Evolutionary conservation across 1,140 invertebrate species (phyloP).

Genomic region (Meloidogyne exigua): DNA sequence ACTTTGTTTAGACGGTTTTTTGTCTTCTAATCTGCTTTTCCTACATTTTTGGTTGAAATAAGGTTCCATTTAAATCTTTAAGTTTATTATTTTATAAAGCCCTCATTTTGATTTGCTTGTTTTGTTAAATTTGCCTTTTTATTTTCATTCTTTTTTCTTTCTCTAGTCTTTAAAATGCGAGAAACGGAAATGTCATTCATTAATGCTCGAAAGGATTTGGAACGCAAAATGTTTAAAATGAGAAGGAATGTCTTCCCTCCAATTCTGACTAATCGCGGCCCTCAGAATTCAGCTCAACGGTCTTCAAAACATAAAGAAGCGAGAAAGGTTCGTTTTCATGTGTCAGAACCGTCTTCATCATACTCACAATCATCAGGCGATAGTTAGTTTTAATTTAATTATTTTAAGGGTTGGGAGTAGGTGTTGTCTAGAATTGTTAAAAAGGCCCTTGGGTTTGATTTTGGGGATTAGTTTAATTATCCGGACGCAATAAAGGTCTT

Average conservation of each 20-base stretch:
- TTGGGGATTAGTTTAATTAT: too few species aligned
- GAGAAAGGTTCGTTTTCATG: slow-evolving; percentile 12
- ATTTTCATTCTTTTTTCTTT: not conserved
- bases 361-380: not conserved
- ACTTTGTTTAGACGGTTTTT: too few species aligned
- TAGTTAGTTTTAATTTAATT: not conserved
- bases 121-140: not conserved
- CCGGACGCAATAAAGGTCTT: too few species aligned
- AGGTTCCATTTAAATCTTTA: too few species aligned
- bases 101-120: too few species aligned
- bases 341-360: not conserved
- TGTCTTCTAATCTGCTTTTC: too few species aligned
- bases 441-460: too few species aligned
- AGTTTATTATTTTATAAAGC: too few species aligned
- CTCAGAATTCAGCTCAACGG: not conserved
- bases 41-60: too few species aligned
- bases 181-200: not conserved
- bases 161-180: not conserved
- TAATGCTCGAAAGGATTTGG: not conserved
- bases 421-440: too few species aligned
- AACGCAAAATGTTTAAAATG: not conserved
- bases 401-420: too few species aligned
- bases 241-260: slow-evolving; percentile 8
- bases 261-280: not conserved
- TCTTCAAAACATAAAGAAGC: not conserved